Conservation (phyloP, 2,888 invertebrate species). For the Carterocephalus palaemon region DNA sequence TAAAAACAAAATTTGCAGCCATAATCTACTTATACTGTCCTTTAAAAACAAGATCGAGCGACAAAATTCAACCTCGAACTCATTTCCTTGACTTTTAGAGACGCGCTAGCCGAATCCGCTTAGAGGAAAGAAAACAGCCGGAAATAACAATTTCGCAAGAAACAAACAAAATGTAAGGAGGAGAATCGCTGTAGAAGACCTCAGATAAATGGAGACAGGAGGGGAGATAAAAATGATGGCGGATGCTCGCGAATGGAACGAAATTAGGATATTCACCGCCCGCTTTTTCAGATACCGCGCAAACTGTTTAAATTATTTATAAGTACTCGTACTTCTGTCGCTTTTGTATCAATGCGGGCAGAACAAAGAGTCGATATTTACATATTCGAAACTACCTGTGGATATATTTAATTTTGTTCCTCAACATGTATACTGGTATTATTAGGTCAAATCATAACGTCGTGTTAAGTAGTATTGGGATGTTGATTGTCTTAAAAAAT, state of each 20-base stretch:
- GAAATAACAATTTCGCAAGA: constrained; percentile 76
- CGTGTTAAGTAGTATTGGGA: no score
- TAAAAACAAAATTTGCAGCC: constrained; percentile 1
- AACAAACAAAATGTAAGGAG: constrained; percentile 74
- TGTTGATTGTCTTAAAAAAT: no score
- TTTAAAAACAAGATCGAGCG: constrained; percentile 58
- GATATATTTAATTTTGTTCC: no score
- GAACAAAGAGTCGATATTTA: constrained; percentile 3
- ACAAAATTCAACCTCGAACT: constrained; percentile 57
- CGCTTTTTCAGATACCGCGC: constrained; percentile 52
- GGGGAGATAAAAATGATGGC: constrained; percentile 77
- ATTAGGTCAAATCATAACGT: no score
- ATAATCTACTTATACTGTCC: constrained; percentile 10
- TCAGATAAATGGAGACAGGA: constrained; percentile 72
- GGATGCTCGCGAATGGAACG: constrained; percentile 71
- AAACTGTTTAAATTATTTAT: constrained; percentile 65
- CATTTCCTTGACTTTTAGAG: constrained; percentile 70
- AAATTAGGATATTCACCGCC: constrained; percentile 73
- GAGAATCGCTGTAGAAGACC: constrained; percentile 60
- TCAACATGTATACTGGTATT: no score
- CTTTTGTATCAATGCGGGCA: constrained; percentile 5
- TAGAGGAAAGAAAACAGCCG: constrained; percentile 69
- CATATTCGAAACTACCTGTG: no score
- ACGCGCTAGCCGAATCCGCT: constrained; percentile 66
- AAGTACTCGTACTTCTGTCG: constrained; percentile 49